phyloP scores from a whole-genome alignment of 1,140 invertebrate species.

The Oscheius sp. region DNA sequence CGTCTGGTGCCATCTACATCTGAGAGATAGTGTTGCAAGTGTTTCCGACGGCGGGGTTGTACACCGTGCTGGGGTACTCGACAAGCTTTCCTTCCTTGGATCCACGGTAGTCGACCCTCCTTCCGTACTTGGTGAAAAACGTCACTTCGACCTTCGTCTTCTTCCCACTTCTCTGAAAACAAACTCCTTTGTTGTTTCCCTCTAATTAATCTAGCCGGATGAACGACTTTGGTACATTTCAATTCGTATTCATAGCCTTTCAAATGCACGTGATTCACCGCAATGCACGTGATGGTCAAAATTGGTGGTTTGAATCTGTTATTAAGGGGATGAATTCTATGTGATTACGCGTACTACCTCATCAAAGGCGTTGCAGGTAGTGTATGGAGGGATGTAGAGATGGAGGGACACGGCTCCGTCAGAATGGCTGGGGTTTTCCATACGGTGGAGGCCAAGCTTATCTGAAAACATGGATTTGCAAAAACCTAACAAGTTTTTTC shows the following conservation, averaged over 20 bases:
- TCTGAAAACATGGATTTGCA: slow-evolving; percentile 69
- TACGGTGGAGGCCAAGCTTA: slow-evolving; percentile 83
- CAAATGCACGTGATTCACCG: background rate
- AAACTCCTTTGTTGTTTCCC: background rate
- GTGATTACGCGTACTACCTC: too few relatives aligned
- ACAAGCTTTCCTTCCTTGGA: slow-evolving; percentile 36
- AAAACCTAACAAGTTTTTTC: slow-evolving; percentile 11
- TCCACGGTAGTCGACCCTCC: slow-evolving; percentile 33
- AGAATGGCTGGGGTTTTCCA: slow-evolving; percentile 85
- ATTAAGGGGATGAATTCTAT: too few relatives aligned
- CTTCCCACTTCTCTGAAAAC: slow-evolving; percentile 39
- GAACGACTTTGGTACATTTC: background rate
- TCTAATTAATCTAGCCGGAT: background rate
- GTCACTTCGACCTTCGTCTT: slow-evolving; percentile 31
- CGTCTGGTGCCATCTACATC: too few relatives aligned
- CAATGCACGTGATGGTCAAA: background rate
- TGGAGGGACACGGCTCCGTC: slow-evolving; percentile 85
- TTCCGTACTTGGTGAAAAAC: slow-evolving; percentile 40
- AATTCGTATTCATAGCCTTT: background rate
- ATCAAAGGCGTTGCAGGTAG: slow-evolving; percentile 82
- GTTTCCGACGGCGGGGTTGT: background rate
- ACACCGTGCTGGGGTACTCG: background rate
- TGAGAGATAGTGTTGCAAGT: too few relatives aligned
- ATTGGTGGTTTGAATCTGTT: too few relatives aligned
- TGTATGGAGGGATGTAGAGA: slow-evolving; percentile 90